Conservation (phyloP, 2,888 invertebrate species). For the Ligdia adustata region DNA sequence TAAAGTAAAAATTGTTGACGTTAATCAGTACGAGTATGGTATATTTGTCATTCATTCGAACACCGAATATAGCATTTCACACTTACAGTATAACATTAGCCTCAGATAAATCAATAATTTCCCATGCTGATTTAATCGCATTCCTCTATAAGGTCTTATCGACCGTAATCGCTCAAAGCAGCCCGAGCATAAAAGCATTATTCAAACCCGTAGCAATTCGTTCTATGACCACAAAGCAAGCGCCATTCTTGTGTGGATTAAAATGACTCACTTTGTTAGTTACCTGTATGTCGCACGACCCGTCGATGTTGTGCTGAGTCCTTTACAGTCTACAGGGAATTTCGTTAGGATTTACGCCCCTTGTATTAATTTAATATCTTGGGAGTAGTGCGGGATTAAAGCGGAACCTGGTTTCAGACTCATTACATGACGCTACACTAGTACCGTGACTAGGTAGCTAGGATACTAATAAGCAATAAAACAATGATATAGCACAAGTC, state of each 20-base stretch:
- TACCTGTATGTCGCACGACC: conserved; percentile 51
- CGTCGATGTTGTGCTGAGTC: conserved; percentile 26
- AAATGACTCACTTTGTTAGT: conserved; percentile 66
- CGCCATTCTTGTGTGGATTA: conserved; percentile 64
- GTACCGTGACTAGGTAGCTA: conserved; percentile 2
- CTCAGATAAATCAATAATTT: conserved; percentile 18
- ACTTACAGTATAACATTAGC: conserved; percentile 3
- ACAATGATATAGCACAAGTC: too few species aligned
- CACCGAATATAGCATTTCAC: background rate
- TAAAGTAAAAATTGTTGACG: too few species aligned
- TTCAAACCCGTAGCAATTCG: conserved; percentile 54
- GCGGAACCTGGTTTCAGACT: conserved; percentile 20
- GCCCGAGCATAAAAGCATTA: conserved; percentile 49
- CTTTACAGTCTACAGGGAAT: conserved; percentile 42
- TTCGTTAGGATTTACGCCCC: conserved; percentile 41
- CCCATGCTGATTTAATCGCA: conserved; percentile 14
- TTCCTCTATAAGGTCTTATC: conserved; percentile 29
- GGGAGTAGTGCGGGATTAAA: conserved; percentile 20
- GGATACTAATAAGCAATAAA: conserved; percentile 1
- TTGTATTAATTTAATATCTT: conserved; percentile 35
- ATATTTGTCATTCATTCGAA: too few species aligned
- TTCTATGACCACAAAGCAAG: conserved; percentile 56
- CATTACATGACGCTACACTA: conserved; percentile 11
- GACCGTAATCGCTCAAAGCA: conserved; percentile 36
- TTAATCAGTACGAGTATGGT: too few species aligned